Evolutionary conservation across 2,888 invertebrate genomes (phyloP).

Genomic region (Scaptomyza parva): DNA sequence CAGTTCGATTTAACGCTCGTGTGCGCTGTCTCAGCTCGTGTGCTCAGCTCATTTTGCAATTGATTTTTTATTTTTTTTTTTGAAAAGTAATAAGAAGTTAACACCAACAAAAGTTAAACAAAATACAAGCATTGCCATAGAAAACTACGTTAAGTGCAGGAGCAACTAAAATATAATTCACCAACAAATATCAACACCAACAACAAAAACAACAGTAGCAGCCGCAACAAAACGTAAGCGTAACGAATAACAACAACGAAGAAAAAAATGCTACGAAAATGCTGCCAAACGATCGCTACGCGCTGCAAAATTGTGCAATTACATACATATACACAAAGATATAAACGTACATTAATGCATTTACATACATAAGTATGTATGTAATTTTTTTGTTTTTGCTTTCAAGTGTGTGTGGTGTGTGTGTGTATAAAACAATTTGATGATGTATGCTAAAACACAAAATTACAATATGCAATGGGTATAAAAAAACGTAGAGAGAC

Average conservation of each 20-base stretch:
- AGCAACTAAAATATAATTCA: constrained; percentile 33
- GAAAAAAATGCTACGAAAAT: constrained; percentile 42
- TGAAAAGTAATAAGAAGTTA: constrained; percentile 44
- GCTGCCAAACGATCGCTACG: constrained; percentile 61
- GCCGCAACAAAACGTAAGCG: constrained; percentile 58
- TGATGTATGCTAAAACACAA: constrained; percentile 55
- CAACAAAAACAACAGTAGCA: constrained; percentile 49
- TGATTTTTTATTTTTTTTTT: constrained; percentile 69
- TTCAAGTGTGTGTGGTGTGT: constrained; percentile 38
- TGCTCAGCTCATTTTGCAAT: constrained; percentile 68
- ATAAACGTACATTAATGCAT: constrained; percentile 14
- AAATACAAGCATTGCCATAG: constrained; percentile 46
- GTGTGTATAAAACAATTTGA: constrained; percentile 45
- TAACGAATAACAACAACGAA: constrained; percentile 35
- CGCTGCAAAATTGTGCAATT: constrained; percentile 80
- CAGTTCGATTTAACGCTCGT: constrained; percentile 64
- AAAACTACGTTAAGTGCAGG: constrained; percentile 47
- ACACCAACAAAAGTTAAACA: constrained; percentile 36
- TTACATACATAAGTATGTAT: constrained; percentile 22
- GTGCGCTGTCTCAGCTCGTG: constrained; percentile 66
- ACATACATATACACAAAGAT: constrained; percentile 33
- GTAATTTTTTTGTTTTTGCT: constrained; percentile 52
- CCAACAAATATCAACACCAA: constrained; percentile 34
- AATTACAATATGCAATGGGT: constrained; percentile 66
- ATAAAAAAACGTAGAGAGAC: constrained; percentile 31